These are phyloP conservation scores for Biston betularia DNA, from an alignment of 2,888 invertebrate genomes.

Conservation along the genomic window DNA sequence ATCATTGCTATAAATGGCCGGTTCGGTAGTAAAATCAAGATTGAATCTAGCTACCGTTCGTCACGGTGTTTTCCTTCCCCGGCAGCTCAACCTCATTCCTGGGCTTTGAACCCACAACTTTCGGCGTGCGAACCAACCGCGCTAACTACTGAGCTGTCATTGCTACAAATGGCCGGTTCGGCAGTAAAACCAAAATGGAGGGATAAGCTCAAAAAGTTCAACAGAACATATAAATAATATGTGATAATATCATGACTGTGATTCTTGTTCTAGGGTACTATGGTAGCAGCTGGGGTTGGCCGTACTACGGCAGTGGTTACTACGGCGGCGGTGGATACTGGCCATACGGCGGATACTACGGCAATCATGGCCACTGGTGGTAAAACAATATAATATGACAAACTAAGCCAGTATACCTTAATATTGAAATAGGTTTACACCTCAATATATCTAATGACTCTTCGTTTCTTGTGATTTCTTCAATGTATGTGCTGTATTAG, in stretches of 20 bases:
- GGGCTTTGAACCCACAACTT: no score
- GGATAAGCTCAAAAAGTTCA: no score
- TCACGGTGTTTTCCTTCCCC: no score
- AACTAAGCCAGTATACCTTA: conserved; percentile 16
- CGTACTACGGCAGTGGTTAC: conserved; percentile 48
- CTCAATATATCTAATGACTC: not conserved
- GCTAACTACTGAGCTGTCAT: no score
- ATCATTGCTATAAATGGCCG: no score
- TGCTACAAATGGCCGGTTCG: no score
- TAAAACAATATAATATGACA: conserved; percentile 34
- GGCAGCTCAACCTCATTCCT: no score
- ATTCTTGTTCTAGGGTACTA: conserved; percentile 35
- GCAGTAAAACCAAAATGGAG: no score
- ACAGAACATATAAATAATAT: no score
- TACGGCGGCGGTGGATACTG: conserved; percentile 46
- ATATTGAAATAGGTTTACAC: not conserved
- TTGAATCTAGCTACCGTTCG: no score
- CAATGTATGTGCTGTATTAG: conserved; percentile 30
- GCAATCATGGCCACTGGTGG: conserved; percentile 56
- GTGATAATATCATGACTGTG: not conserved
- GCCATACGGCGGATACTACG: conserved; percentile 53
- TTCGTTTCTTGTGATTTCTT: conserved; percentile 33
- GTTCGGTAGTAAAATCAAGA: no score
- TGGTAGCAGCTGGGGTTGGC: conserved; percentile 46
- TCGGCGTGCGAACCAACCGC: no score